Evolutionary conservation across 2,888 invertebrate genomes (phyloP).

Genomic region (Ganaspis brasiliensis): DNA sequence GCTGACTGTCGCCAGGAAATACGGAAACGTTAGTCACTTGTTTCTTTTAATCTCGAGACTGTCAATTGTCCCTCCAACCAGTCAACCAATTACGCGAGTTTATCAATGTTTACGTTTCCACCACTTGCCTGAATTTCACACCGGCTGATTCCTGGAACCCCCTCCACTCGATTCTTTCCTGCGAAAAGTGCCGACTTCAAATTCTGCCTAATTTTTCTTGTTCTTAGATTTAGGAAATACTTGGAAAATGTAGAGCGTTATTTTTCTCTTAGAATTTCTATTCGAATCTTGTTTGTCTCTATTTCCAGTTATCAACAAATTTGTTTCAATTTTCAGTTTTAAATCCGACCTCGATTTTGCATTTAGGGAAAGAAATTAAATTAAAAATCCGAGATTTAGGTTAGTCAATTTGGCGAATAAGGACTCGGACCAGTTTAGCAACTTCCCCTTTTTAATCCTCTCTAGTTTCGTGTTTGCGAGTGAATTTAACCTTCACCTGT

Average conservation of each 20-base stretch:
- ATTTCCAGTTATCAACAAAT: too few species aligned
- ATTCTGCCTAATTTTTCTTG: neutral
- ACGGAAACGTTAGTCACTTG: constrained; percentile 11
- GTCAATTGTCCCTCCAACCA: neutral
- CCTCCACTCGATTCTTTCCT: neutral
- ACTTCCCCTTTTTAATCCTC: constrained; percentile 10
- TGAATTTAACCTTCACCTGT: neutral
- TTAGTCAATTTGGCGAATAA: neutral
- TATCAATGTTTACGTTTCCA: neutral
- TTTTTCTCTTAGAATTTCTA: too few species aligned
- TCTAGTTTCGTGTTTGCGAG: neutral
- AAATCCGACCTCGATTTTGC: neutral
- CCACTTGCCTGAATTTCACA: neutral
- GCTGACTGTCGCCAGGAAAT: constrained; percentile 60
- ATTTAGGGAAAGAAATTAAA: neutral
- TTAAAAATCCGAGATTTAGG: neutral
- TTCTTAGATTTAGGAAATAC: neutral
- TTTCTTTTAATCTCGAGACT: neutral
- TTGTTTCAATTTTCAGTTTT: neutral
- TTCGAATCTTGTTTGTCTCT: too few species aligned
- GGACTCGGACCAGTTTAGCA: constrained; percentile 22
- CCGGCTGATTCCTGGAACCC: neutral
- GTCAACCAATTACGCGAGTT: too few species aligned
- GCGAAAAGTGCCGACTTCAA: neutral
- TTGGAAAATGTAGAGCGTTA: too few species aligned